Evolutionary conservation across 2,888 invertebrate species (phyloP), one percentile per base, ranked within the genome.

Genomic region (Nowickia ferox): DNA sequence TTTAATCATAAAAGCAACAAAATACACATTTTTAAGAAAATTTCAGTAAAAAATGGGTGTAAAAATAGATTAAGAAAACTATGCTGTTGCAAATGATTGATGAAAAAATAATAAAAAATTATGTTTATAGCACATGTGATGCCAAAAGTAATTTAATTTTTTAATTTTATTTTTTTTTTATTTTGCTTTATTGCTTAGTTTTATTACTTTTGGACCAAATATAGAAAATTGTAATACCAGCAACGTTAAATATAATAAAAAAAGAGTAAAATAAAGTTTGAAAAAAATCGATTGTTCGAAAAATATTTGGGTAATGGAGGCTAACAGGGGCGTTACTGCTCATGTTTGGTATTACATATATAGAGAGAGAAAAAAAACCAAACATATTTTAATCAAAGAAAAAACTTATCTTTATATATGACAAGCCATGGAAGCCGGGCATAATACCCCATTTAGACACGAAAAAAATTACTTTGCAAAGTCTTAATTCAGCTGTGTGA

Each of bases 51-150:
- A 68, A 76, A 38, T 53, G 46, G 15, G 46, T 46, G 42, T 69
- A 30, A 65, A 65, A 66, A 17, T 22, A 66, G 59, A 74, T 68
- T 68, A 61, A 78, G 74, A 74, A 51, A 74, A 74, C 19, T 78
- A 22, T 78, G 74, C 68, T 77, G 22, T 11, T 15, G 17, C 15
- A 30, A 30, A 66, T 51, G 44, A 19, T 19, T 51, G 46, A n/a
- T 11, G 9, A 57, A 75, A 44, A 57, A 68, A 61, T 5, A 15
- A 38, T 48, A 40, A 13, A 57, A n/a, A 38, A 42, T 15, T 30
- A 30, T 30, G 30, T 30, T 30, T 30, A 30, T 30, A 6, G 30
- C 0, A 30, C 30, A 63, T 40, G 15, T 38, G 66, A 48, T 71
- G 65, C 79, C 55, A 75, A 55, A 79, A 65, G 55, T 75, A 51